Evolutionary conservation across 2,113 vertebrate species (phyloP).

Genomic region (Actinemys pallida): DNA sequence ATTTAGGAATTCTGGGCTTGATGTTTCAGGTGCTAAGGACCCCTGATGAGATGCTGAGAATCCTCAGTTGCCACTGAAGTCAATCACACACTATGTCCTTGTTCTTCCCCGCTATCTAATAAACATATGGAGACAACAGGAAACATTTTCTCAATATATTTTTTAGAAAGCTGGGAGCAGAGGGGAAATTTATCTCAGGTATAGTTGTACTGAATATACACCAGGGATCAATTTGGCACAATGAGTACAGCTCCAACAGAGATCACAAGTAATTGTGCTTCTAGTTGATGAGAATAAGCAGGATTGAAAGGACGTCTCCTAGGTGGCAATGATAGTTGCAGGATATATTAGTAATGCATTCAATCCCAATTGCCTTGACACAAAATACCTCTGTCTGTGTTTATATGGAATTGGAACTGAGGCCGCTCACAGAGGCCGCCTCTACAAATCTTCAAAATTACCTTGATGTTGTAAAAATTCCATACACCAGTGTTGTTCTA

Average conservation of each 20-base stretch:
- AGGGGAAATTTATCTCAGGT: not conserved
- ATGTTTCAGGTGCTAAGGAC: constrained; percentile 8
- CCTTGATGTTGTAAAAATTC: constrained; percentile 98
- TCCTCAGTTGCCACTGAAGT: constrained; percentile 17
- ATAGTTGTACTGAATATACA: not conserved
- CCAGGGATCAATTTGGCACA: constrained; percentile 10
- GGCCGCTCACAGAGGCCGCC: not conserved
- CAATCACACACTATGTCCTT: not conserved
- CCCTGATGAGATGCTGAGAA: constrained; percentile 30
- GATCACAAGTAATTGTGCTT: not conserved
- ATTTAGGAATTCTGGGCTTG: constrained; percentile 18
- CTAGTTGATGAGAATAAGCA: not conserved
- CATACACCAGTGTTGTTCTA: constrained; percentile 91
- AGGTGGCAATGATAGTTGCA: not conserved
- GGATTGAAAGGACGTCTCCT: not conserved
- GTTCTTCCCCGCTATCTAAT: not conserved
- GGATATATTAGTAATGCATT: not conserved
- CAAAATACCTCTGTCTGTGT: not conserved
- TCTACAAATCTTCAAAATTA: constrained; percentile 70
- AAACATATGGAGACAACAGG: not conserved
- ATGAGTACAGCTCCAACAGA: not conserved
- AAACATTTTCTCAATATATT: not conserved
- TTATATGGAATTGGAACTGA: not conserved
- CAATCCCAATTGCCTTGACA: not conserved
- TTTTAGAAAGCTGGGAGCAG: not conserved